Evolutionary conservation across 2,888 invertebrate species (phyloP).

Genomic region (Tethea ocularis): DNA sequence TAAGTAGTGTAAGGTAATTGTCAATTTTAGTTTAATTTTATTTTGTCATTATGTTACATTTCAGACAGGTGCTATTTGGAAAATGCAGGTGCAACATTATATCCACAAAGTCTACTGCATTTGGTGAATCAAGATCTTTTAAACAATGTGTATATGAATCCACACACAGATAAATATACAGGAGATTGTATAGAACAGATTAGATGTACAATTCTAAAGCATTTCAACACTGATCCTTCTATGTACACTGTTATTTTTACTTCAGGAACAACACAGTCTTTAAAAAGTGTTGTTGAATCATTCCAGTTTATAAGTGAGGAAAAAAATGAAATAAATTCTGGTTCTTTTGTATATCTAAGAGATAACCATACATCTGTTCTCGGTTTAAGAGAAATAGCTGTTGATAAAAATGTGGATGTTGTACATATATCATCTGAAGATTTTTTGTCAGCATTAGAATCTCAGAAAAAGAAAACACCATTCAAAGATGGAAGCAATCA

Average conservation of each 20-base stretch:
- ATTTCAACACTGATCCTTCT: conserved; percentile 91
- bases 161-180: conserved; percentile 93
- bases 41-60: conserved; percentile 29
- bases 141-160: conserved; percentile 93
- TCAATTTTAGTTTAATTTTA: too few species aligned
- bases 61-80: conserved; percentile 92
- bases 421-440: conserved; percentile 84
- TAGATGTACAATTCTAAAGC: conserved; percentile 91
- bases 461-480: conserved; percentile 25
- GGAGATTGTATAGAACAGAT: conserved; percentile 93
- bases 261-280: conserved; percentile 94
- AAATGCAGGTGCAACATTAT: conserved; percentile 94
- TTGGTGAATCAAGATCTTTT: conserved; percentile 86
- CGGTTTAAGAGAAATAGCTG: conserved; percentile 92
- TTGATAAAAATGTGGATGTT: conserved; percentile 79
- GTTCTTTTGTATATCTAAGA: conserved; percentile 90
- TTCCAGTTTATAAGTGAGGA: conserved; percentile 85
- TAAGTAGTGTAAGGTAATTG: too few species aligned
- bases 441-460: conserved; percentile 68
- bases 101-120: conserved; percentile 89
- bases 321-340: conserved; percentile 56
- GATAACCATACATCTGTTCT: conserved; percentile 98
- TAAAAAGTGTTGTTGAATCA: conserved; percentile 92
- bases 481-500: conserved; percentile 42
- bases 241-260: conserved; percentile 96